A percentile compares a stretch with the other conserved stretches of the same genome.
Evolutionary conservation across 2,797 vertebrate species (phyloP).

Genomic region (Adrianichthys oophorus): DNA sequence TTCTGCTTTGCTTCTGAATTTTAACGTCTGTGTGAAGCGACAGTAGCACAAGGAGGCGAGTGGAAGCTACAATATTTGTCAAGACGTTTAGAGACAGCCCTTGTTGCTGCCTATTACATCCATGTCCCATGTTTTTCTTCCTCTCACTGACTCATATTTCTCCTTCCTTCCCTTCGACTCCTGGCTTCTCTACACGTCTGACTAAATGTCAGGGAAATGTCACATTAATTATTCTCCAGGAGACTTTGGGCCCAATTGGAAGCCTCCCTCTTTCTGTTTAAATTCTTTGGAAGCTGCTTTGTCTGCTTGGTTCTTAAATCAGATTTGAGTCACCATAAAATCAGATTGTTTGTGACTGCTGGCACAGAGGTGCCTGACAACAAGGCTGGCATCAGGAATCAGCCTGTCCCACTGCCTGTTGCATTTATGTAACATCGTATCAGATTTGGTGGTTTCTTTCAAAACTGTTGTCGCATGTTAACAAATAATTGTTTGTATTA

Average conservation of each 20-base stretch:
- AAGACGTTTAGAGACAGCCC: slow-evolving; percentile 9
- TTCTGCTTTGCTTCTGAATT: slow-evolving; percentile 22
- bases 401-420: slow-evolving; percentile 19
- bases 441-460: not conserved
- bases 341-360: slow-evolving; percentile 64
- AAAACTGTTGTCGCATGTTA: not conserved
- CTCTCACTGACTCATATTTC: slow-evolving; percentile 36
- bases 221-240: slow-evolving; percentile 82
- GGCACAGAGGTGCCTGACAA: slow-evolving; percentile 33
- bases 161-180: slow-evolving; percentile 49
- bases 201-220: slow-evolving; percentile 86
- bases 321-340: slow-evolving; percentile 69
- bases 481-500: too few species aligned
- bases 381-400: slow-evolving; percentile 5
- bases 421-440: slow-evolving; percentile 18
- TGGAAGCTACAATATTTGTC: slow-evolving; percentile 25
- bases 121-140: slow-evolving; percentile 28
- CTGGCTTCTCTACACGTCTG: slow-evolving; percentile 64
- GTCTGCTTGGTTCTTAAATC: slow-evolving; percentile 69
- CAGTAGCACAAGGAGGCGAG: slow-evolving; percentile 9
- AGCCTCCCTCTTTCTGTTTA: slow-evolving; percentile 52
- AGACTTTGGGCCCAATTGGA: slow-evolving; percentile 67
- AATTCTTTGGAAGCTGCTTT: slow-evolving; percentile 53
- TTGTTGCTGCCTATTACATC: slow-evolving; percentile 21
- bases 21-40: slow-evolving; percentile 17